Percentiles rank a stretch among this genome's conserved stretches.
Conservation (phyloP, 2,888 invertebrate genomes). For the Xylophagus ater region DNA sequence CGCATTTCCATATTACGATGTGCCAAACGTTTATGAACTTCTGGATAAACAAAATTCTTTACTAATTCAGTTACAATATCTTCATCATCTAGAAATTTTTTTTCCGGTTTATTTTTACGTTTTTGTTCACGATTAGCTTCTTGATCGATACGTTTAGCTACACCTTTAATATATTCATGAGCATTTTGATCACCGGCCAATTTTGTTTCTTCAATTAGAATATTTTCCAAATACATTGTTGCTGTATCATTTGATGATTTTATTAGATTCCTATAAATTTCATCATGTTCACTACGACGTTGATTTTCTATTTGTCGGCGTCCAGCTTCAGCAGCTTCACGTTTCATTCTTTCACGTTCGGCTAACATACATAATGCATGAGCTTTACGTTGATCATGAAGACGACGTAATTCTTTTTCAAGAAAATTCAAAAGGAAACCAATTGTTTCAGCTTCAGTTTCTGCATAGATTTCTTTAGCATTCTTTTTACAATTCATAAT, state of each 20-base stretch:
- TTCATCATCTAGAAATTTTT: constrained; percentile 28
- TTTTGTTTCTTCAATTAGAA: constrained; percentile 50
- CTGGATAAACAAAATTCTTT: constrained; percentile 36
- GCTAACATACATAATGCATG: constrained; percentile 70
- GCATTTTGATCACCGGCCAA: constrained; percentile 47
- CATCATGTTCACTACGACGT: constrained; percentile 61
- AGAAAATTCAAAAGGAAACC: constrained; percentile 62
- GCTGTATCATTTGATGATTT: constrained; percentile 43
- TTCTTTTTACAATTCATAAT: constrained; percentile 30
- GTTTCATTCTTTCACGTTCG: constrained; percentile 59
- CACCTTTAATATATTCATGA: constrained; percentile 40
- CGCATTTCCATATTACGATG: constrained; percentile 32
- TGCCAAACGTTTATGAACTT: constrained; percentile 38
- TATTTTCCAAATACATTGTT: constrained; percentile 50
- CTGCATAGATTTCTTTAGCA: constrained; percentile 51
- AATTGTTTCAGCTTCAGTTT: constrained; percentile 60
- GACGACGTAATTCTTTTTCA: constrained; percentile 62
- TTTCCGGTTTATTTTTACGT: neutral
- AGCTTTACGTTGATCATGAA: constrained; percentile 65
- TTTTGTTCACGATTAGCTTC: constrained; percentile 39
- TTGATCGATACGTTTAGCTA: constrained; percentile 47
- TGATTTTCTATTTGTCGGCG: constrained; percentile 63
- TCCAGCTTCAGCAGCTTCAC: constrained; percentile 73
- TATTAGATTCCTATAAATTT: constrained; percentile 59
- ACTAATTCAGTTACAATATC: constrained; percentile 22